Percentiles rank a stretch among this genome's conserved stretches.
Conservation (phyloP, 2,113 vertebrate species). For the Polyodon spathula region DNA sequence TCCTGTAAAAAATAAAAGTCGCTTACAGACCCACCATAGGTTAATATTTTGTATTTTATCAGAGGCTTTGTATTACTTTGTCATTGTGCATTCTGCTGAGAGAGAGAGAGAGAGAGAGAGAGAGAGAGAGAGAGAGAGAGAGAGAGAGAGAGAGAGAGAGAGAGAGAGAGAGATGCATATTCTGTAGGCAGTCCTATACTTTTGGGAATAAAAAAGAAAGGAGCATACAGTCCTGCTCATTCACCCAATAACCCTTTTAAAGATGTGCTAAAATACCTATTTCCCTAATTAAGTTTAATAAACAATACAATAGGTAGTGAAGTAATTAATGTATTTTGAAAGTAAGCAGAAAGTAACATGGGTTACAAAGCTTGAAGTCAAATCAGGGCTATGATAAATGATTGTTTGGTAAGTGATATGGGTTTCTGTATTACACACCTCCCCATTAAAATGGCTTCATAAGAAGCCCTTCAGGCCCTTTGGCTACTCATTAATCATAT, state of each 20-base stretch:
- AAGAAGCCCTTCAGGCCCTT: constrained; percentile 73
- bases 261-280: constrained; percentile 56
- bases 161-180: constrained; percentile 51
- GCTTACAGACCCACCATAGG: too few species aligned
- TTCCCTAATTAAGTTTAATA: constrained; percentile 68
- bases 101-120: constrained; percentile 43
- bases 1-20: constrained; percentile 26
- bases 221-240: constrained; percentile 35
- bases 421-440: constrained; percentile 50
- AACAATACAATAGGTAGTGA: constrained; percentile 48
- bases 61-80: too few species aligned
- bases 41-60: too few species aligned
- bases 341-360: constrained; percentile 24
- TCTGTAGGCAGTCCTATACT: constrained; percentile 41
- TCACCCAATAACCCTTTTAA: too few species aligned
- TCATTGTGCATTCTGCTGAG: too few species aligned
- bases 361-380: constrained; percentile 51
- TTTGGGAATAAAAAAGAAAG: constrained; percentile 35
- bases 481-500: constrained; percentile 82
- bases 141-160: too few species aligned
- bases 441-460: constrained; percentile 58
- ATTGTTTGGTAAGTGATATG: constrained; percentile 53
- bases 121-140: too few species aligned
- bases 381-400: constrained; percentile 68
- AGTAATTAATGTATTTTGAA: constrained; percentile 44